phyloP scores from a whole-genome alignment of 2,113 vertebrate genomes.

The Dermatemys mawii region DNA sequence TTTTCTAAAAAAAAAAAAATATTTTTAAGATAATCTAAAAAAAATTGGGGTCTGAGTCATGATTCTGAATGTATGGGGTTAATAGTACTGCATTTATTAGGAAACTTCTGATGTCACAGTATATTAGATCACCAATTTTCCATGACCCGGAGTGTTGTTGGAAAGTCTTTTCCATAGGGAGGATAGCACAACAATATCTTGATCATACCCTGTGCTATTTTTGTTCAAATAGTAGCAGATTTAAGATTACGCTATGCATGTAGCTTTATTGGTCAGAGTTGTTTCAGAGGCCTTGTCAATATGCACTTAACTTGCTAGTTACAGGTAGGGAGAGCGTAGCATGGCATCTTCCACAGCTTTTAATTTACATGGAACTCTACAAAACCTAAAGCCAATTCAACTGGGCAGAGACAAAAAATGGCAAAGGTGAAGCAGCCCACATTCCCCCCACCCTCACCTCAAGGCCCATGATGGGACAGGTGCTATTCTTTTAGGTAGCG shows the following conservation, averaged over 20 bases:
- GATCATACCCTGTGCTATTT: not conserved
- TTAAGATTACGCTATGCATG: not conserved
- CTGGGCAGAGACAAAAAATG: not conserved
- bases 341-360: not conserved
- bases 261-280: not conserved
- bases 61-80: not conserved
- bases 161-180: not conserved
- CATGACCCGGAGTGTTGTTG: not conserved
- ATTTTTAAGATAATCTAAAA: too few relatives aligned
- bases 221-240: not conserved
- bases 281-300: not conserved
- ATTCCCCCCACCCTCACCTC: not conserved
- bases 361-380: not conserved
- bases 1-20: too few relatives aligned
- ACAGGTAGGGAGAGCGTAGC: not conserved
- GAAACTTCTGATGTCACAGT: not conserved
- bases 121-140: not conserved
- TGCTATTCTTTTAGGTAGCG: accelerated
- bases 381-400: not conserved
- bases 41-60: not conserved
- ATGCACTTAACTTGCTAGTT: not conserved
- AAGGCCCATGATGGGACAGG: too few relatives aligned
- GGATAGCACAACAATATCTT: not conserved
- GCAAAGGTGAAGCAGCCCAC: not conserved
- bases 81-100: not conserved